Conservation (phyloP, 2,113 vertebrate genomes). For the Scopus umbretta region DNA sequence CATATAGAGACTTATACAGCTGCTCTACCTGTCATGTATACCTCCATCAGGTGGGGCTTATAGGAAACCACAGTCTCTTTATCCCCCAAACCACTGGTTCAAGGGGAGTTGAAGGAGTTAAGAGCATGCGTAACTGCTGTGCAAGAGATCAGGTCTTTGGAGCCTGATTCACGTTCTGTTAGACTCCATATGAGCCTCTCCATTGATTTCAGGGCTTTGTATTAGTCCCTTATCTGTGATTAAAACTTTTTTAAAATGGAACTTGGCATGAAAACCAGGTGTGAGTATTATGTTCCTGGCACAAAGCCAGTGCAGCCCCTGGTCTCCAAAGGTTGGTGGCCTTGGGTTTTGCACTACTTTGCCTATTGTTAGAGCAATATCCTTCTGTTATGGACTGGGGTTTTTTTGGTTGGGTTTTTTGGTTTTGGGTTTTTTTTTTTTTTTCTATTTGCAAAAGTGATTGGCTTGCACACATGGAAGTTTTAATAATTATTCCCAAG, state of each 20-base stretch:
- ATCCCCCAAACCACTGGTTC: neutral
- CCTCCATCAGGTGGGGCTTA: neutral
- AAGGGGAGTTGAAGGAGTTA: neutral
- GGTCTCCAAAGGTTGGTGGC: conserved; percentile 13
- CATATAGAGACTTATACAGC: neutral
- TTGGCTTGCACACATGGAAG: conserved; percentile 75
- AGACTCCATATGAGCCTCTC: neutral
- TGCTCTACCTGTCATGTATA: neutral
- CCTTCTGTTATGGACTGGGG: conserved; percentile 47
- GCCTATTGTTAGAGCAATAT: conserved; percentile 56
- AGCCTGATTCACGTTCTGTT: neutral
- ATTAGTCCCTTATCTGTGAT: conserved; percentile 39
- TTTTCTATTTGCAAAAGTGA: conserved; percentile 34
- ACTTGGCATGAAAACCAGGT: conserved; percentile 37
- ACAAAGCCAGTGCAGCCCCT: neutral
- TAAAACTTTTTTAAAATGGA: neutral
- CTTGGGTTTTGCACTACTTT: conserved; percentile 29
- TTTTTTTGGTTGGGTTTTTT: neutral
- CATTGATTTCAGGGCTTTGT: conserved; percentile 11
- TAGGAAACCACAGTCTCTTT: neutral
- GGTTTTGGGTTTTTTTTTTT: neutral
- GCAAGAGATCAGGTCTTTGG: neutral
- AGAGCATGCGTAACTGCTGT: neutral
- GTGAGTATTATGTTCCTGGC: conserved; percentile 24
- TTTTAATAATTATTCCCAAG: conserved; percentile 79